A percentile compares a stretch with the other conserved stretches of the same genome.
Conservation (phyloP, 2,113 vertebrate genomes). For the Puffinus mauretanicus region DNA sequence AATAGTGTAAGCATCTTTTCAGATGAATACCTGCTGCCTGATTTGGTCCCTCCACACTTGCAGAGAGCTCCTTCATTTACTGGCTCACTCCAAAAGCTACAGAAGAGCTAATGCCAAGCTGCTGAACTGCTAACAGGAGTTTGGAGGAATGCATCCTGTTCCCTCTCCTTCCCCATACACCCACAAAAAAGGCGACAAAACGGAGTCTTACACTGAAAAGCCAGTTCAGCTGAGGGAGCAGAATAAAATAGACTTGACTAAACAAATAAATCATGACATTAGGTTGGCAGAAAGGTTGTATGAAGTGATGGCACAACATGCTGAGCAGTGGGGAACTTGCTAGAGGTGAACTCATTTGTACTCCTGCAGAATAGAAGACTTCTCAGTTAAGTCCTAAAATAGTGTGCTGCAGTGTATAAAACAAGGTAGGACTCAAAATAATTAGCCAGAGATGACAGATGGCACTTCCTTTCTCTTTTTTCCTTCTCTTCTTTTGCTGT, state of each 20-base stretch:
- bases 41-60: neutral
- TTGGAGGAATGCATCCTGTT: neutral
- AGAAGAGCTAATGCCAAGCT: neutral
- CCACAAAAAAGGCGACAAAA: neutral
- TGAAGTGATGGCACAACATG: neutral
- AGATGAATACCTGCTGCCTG: neutral
- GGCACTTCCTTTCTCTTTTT: neutral
- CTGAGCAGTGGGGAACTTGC: neutral
- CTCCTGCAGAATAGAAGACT: neutral
- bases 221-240: neutral
- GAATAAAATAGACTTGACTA: neutral
- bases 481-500: neutral
- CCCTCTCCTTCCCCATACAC: neutral
- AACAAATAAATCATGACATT: neutral
- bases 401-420: neutral
- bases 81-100: neutral
- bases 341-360: constrained; percentile 34
- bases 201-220: neutral
- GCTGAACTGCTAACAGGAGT: neutral
- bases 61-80: neutral
- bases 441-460: constrained; percentile 38
- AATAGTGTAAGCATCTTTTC: neutral
- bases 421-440: constrained; percentile 23
- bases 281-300: neutral
- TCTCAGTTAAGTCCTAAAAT: constrained; percentile 40